A percentile compares a stretch with the other conserved stretches of the same genome.
phyloP scores from a whole-genome alignment of 2,888 invertebrate genomes.

The Eustalomyia histrio region DNA sequence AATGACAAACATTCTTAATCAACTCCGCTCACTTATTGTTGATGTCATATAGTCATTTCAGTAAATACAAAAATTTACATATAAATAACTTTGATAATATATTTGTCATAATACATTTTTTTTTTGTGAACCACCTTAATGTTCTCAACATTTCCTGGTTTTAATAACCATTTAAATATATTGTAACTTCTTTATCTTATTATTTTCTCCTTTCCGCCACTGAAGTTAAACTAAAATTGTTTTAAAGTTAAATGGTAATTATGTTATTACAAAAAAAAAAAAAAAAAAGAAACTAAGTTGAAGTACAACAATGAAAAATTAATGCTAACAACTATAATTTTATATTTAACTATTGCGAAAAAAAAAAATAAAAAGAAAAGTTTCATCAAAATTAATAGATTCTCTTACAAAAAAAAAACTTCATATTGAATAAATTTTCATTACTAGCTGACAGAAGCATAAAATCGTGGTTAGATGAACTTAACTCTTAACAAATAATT shows the following conservation, averaged over 20 bases:
- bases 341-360: background rate
- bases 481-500: too few relatives aligned
- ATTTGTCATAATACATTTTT: too few relatives aligned
- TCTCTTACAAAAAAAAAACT: constrained; percentile 8
- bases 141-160: background rate
- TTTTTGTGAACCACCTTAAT: background rate
- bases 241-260: background rate
- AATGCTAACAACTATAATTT: constrained; percentile 44
- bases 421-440: background rate
- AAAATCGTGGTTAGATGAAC: too few relatives aligned
- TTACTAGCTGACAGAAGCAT: background rate
- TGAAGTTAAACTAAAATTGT: background rate
- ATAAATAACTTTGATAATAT: too few relatives aligned
- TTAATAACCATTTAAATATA: background rate
- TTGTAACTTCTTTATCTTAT: background rate
- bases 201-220: background rate
- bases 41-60: too few relatives aligned
- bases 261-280: background rate
- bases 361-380: background rate
- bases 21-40: too few relatives aligned
- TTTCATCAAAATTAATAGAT: constrained; percentile 46
- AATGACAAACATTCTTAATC: too few relatives aligned
- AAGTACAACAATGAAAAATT: constrained; percentile 43
- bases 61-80: too few relatives aligned
- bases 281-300: background rate